Base-by-base conservation (phyloP, 2,797 vertebrate species). In the Gallirallus australis region DNA sequence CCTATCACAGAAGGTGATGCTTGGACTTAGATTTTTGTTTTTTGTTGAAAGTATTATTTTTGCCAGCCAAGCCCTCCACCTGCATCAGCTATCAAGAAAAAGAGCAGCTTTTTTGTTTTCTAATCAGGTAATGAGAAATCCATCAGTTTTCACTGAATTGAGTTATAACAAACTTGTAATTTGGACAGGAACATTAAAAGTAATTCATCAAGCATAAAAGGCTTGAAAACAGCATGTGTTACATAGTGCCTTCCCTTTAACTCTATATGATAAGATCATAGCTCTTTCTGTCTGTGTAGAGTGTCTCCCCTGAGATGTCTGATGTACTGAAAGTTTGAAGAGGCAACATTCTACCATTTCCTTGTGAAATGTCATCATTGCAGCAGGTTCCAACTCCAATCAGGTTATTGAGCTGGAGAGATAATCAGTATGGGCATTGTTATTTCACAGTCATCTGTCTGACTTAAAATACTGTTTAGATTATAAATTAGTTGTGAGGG, bases 341-440 rank as follows among this genome's bases (percentile, higher is more conserved):
- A 89, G 40, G 86, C 70, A 40, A 4, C 24, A 81, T 90, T 96
- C 2, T 2, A 31, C 52, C 40, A 35, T 89, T 95, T 96, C 18
- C 60, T 69, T 79, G 28, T 76, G 59, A 96, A 96, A 92, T 94
- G 64, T 85, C 77, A 81, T 82, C 37, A 50, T 33, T 96, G 25
- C 45, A 90, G 35, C 54, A 73, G 35, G 35, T 86, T 89, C 37
- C 48, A 91, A 53, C 54, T 89, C 37, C 87, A 86, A 92, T 77
- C 48, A 60, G 61, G 40, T 95, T 96, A 69, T 93, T 94, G 86
- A 88, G 89, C 59, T 77, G 53, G 48, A 93, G 71, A 92, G 33
- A 72, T 80, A 83, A 95, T 95, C 65, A 68, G 73, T 83, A 71
- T 81, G 72, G 82, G 24, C 35, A 77, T 91, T 1, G 0, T 82